A percentile compares a stretch with the other conserved stretches of the same genome.
Conservation (phyloP, 2,113 vertebrate species). For the Puma concolor region DNA sequence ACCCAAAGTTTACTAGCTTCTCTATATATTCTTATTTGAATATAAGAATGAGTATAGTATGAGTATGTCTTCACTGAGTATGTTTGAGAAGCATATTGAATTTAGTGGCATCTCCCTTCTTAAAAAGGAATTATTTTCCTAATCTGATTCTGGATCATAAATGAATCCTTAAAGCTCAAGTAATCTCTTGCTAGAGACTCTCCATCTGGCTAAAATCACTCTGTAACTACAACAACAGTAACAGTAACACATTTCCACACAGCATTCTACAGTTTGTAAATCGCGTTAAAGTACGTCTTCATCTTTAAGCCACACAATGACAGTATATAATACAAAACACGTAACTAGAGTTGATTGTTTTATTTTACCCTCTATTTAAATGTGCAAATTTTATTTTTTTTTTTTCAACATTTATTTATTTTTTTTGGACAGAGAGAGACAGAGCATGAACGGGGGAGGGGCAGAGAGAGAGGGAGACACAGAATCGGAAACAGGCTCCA, state of each 20-base stretch:
- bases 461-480: no score
- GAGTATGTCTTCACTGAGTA: neutral
- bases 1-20: neutral
- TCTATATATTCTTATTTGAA: neutral
- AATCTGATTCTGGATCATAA: neutral
- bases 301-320: neutral
- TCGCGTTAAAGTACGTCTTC: neutral
- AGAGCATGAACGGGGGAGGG: no score
- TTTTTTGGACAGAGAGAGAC: no score
- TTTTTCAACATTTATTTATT: no score
- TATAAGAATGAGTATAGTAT: neutral
- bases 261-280: neutral
- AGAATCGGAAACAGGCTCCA: no score
- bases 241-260: neutral
- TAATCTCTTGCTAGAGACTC: neutral
- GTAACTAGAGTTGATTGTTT: neutral
- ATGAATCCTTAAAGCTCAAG: neutral
- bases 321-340: neutral
- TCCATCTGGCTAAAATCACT: neutral
- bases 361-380: neutral
- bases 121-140: neutral
- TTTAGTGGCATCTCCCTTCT: neutral
- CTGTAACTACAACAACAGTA: no score
- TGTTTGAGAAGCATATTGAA: neutral
- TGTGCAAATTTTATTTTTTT: no score